Evolutionary conservation across 2,888 invertebrate genomes (phyloP).

Genomic region (Argyresthia goedartella): DNA sequence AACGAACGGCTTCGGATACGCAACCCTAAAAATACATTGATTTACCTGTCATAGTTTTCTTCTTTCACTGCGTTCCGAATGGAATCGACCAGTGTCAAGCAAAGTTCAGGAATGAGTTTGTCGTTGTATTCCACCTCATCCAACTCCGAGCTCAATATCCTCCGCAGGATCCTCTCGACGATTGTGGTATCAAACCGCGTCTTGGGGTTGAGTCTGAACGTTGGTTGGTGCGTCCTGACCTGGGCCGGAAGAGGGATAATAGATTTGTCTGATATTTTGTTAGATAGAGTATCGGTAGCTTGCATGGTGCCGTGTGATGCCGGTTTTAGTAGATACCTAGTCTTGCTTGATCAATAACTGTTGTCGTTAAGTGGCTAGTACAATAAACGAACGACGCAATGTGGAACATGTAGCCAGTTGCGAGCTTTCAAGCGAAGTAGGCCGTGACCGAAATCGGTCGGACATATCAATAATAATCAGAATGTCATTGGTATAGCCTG

Average conservation of each 20-base stretch:
- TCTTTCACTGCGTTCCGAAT: slow-evolving; percentile 74
- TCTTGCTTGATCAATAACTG: too few relatives aligned
- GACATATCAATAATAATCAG: too few relatives aligned
- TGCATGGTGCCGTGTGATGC: too few relatives aligned
- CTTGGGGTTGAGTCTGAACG: slow-evolving; percentile 74
- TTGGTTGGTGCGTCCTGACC: slow-evolving; percentile 71
- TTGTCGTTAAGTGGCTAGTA: too few relatives aligned
- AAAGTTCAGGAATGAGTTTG: slow-evolving; percentile 65
- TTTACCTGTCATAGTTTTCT: slow-evolving; percentile 77
- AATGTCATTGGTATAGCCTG: too few relatives aligned
- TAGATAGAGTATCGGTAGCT: too few relatives aligned
- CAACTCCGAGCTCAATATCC: slow-evolving; percentile 70
- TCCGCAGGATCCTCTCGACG: slow-evolving; percentile 71
- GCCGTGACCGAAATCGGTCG: too few relatives aligned
- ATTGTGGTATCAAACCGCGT: slow-evolving; percentile 73
- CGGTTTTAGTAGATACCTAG: too few relatives aligned
- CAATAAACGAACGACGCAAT: too few relatives aligned
- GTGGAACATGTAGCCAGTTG: too few relatives aligned
- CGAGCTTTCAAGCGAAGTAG: too few relatives aligned
- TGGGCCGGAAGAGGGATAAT: slow-evolving; percentile 30
- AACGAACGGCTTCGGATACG: background rate
- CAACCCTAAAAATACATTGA: background rate
- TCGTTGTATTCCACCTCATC: slow-evolving; percentile 75
- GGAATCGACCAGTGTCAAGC: slow-evolving; percentile 70
- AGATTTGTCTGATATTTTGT: too few relatives aligned